Percentiles rank a stretch among this genome's conserved stretches.
phyloP scores from a whole-genome alignment of 2,113 vertebrate species.

The Nicator chloris region DNA sequence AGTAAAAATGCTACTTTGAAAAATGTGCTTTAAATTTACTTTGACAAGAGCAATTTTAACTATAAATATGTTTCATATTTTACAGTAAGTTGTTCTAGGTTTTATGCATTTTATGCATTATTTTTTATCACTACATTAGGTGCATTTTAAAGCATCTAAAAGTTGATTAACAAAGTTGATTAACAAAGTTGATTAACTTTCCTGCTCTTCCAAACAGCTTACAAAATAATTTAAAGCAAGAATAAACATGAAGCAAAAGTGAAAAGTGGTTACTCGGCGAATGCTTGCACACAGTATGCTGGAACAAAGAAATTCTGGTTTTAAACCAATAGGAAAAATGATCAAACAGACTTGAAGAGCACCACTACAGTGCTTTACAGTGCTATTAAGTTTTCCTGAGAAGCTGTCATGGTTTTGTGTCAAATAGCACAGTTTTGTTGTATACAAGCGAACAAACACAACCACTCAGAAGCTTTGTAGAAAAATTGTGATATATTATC shows the following conservation, averaged over 20 bases:
- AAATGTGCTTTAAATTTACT: background rate
- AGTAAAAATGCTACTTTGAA: background rate
- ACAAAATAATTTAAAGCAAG: background rate
- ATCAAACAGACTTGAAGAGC: background rate
- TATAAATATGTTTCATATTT: background rate
- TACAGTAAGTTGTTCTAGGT: background rate
- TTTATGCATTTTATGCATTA: too few relatives aligned
- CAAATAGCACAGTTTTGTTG: background rate
- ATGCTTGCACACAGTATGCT: background rate
- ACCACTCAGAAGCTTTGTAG: background rate
- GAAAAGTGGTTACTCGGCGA: constrained; percentile 7
- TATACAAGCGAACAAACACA: background rate
- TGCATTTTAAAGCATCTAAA: background rate
- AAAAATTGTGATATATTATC: background rate
- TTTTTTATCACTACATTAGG: background rate
- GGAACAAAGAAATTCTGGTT: constrained; percentile 38
- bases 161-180: background rate
- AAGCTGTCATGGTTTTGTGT: background rate
- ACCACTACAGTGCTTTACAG: background rate
- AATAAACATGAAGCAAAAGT: background rate
- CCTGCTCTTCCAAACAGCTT: background rate
- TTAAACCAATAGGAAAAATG: constrained; percentile 6
- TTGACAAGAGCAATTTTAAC: background rate
- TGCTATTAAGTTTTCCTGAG: background rate
- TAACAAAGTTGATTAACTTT: background rate